These are phyloP conservation scores for Mesorhabditis spiculigera DNA, from an alignment of 2,888 invertebrate species.

Conservation along the genomic window DNA sequence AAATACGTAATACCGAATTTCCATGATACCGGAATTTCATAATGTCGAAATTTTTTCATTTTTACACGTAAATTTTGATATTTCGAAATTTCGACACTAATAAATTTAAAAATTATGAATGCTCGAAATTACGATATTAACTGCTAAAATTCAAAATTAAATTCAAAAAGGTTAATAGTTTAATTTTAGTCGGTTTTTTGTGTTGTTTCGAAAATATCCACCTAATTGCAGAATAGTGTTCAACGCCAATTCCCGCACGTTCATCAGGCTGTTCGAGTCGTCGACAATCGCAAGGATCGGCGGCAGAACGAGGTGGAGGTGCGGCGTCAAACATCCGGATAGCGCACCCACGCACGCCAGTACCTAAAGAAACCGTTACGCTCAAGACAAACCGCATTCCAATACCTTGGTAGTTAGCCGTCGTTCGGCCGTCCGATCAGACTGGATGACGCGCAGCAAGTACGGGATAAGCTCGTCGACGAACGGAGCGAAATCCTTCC, in stretches of 20 bases:
- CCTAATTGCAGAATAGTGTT: no score
- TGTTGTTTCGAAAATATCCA: no score
- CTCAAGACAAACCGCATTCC: conserved; percentile 7
- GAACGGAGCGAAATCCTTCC: conserved; percentile 80
- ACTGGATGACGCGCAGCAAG: conserved; percentile 82
- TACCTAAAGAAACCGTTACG: conserved; percentile 60
- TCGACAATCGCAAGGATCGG: conserved; percentile 90
- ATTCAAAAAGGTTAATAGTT: no score
- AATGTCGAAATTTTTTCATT: conserved; percentile 7
- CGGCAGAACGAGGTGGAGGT: conserved; percentile 88
- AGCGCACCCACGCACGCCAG: conserved; percentile 85
- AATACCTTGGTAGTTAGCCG: conserved; percentile 67
- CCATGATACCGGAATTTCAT: conserved; percentile 4
- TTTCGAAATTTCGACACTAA: no score
- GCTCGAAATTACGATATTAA: no score
- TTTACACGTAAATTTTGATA: no score
- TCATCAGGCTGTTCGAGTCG: conserved; percentile 68
- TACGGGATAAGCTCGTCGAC: conserved; percentile 90
- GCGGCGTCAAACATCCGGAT: conserved; percentile 89
- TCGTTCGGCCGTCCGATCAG: conserved; percentile 82
- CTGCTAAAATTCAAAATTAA: no score
- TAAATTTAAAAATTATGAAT: no score
- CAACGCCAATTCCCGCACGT: conserved; percentile 22
- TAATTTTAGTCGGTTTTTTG: no score
- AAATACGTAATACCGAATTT: conserved; percentile 36